Evolutionary conservation across 2,888 invertebrate genomes (phyloP), one percentile per base, ranked within the genome.

Genomic region (Electrophaes corylata): DNA sequence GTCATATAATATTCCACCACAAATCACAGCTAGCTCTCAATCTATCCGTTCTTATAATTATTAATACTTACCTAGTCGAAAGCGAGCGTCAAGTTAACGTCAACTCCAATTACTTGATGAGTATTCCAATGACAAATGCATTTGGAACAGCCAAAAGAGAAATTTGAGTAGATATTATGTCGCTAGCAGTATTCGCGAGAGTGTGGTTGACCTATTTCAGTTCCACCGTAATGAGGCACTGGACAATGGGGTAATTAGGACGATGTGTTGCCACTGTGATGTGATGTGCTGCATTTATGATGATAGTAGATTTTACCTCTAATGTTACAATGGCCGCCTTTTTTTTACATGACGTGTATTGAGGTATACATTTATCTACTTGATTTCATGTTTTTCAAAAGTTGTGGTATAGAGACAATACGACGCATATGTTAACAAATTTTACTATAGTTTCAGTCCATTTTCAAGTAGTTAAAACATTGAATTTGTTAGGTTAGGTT

Each of bases 31-130:
- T 14, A 3, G 37, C 37, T 48, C 31, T 39, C 4, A 19, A 39
- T 20, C 56, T 56, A 49, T 44, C 37, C 75, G 80, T 81, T 82
- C 83, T 86, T 84, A 83, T 83, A 87, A 88, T 88, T 85, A 88
- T 88, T 83, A 85, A 84, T 88, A 85, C 89, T 86, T 79, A 81
- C 80, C 72, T 76, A 83, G 71, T 71, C 81, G 79, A 80, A 76
- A 79, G 81, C 76, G 71, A 76, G 83, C 79, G 82, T 90, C 88
- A 86, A 88, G 88, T 89, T 87, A 83, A 87, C 86, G 88, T 90
- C 88, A 87, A 77, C 83, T 83, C 76, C 76, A 80, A 85, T 88
- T 88, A 91, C n/a, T n/a, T n/a, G n/a, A 91, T 89, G 88, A 89
- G 81, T 80, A 78, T 78, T 86, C 75, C 76, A 77, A 85, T 88